Percentiles rank a stretch among this genome's conserved stretches.
Conservation (phyloP, 2,888 invertebrate genomes). For the Acronicta psi region DNA sequence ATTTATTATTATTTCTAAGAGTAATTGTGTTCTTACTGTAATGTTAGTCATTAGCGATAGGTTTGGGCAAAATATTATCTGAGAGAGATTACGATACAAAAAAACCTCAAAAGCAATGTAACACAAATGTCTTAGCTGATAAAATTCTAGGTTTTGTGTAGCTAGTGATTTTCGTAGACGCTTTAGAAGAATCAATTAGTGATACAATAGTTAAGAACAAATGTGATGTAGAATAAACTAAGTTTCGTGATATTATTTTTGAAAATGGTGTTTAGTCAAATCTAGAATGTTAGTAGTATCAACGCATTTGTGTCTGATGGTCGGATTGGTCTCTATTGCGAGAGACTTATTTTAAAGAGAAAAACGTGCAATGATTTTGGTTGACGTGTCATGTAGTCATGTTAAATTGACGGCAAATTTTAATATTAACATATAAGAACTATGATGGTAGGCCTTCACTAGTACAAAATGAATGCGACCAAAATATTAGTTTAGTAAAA, state of each 20-base stretch:
- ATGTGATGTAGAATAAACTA: slow-evolving; percentile 4
- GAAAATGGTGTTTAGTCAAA: no score
- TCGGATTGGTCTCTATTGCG: no score
- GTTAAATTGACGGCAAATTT: neutral
- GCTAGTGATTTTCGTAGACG: slow-evolving; percentile 2
- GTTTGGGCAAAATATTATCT: slow-evolving; percentile 51
- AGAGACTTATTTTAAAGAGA: no score
- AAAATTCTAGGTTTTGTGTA: slow-evolving; percentile 4
- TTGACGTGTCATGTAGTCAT: neutral
- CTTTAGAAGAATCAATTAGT: slow-evolving; percentile 1
- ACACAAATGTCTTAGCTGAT: neutral
- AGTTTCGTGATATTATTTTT: neutral
- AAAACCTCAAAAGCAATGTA: neutral
- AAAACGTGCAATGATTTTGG: neutral
- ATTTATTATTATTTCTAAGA: slow-evolving; percentile 42
- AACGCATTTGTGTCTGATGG: no score
- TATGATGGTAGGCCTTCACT: neutral
- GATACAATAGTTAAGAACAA: neutral
- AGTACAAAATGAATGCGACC: neutral
- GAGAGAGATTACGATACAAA: slow-evolving; percentile 3
- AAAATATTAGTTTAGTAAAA: no score
- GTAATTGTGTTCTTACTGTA: slow-evolving; percentile 38
- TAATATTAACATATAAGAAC: neutral
- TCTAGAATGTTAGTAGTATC: no score
- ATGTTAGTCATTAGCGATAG: slow-evolving; percentile 37